Evolutionary conservation across 2,888 invertebrate species (phyloP).

Genomic region (Leptopilina drosophilae): DNA sequence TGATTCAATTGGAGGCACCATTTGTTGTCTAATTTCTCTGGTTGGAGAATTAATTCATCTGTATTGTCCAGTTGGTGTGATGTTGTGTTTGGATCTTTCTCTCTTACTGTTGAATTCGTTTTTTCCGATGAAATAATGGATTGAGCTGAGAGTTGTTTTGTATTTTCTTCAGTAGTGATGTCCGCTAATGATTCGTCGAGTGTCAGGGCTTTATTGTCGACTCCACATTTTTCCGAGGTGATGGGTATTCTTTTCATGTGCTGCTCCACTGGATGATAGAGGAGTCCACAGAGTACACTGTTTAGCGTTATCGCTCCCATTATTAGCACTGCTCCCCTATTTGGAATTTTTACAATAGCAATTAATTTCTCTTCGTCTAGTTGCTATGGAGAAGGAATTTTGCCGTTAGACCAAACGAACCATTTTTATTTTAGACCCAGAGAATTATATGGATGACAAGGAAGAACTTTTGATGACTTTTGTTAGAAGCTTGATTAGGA

Average conservation of each 20-base stretch:
- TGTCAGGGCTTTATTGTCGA: conserved; percentile 69
- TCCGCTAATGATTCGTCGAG: conserved; percentile 62
- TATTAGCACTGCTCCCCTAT: conserved; percentile 87
- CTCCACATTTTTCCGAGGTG: conserved; percentile 70
- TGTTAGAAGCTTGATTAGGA: too few relatives aligned
- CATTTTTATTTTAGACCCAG: too few relatives aligned
- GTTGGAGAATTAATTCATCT: not conserved
- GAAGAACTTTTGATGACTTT: too few relatives aligned
- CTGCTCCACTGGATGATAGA: conserved; percentile 90
- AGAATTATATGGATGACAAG: too few relatives aligned
- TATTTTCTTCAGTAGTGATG: not conserved
- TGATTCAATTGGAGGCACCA: not conserved
- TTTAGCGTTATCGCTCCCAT: conserved; percentile 89
- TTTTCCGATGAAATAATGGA: not conserved
- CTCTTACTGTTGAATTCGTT: not conserved
- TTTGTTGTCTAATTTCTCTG: not conserved
- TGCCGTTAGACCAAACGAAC: too few relatives aligned
- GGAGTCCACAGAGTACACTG: conserved; percentile 88
- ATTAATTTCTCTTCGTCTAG: not conserved
- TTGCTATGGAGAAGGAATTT: too few relatives aligned
- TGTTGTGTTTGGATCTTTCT: too few relatives aligned
- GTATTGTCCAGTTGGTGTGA: not conserved
- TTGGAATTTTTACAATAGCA: conserved; percentile 48
- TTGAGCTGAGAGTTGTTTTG: not conserved
- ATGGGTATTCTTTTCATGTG: conserved; percentile 83